Evolutionary conservation across 2,888 invertebrate genomes (phyloP), one percentile per base, ranked within the genome.

Genomic region (Hesperia comma): DNA sequence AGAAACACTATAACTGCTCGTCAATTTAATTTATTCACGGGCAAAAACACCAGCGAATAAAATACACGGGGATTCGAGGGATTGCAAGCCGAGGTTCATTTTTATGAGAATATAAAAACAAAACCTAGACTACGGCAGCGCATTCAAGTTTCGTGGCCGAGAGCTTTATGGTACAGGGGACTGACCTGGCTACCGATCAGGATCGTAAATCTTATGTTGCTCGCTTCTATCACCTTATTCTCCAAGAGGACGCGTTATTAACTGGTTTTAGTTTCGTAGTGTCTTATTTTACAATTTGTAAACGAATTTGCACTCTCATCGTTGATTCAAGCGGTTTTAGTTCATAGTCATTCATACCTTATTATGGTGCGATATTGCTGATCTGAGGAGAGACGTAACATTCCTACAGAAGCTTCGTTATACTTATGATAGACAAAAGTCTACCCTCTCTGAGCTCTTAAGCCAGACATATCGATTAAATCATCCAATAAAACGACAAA

Each of bases 111-210:
- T 49, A 56, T 61, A 67, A 61, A 66, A 67, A 67, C 46, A 58
- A 67, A 54, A 61, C 46, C 61, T 67, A 67, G 67, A 49, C 67
- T 21, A 26, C 53, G 15, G 21, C 26, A 41, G 60, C 55, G 67
- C 54, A 66, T 53, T 67, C 67, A 55, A 67, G 61, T 67, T 67
- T 67, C 37, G 61, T 41, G 40, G 26, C 54, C 61, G 56, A 56
- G 77, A 80, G 76, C 79, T 83, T 84, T 78, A 78, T 77, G 77
- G 74, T 76, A 72, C 76, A 77, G 85, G 80, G 78, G 79, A 84
- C 72, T 82, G 85, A 84, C 83, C 81, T 75, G 72, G 79, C 81
- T 79, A 80, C 82, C 77, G 82, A 78, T 77, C 77, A 74, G 76
- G 49, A 40, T 80, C 83, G 82, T 85, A 85, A 87, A 87, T 85